Evolutionary conservation across 1,140 invertebrate species (phyloP).

Genomic region (Scaptomyza hsui): DNA sequence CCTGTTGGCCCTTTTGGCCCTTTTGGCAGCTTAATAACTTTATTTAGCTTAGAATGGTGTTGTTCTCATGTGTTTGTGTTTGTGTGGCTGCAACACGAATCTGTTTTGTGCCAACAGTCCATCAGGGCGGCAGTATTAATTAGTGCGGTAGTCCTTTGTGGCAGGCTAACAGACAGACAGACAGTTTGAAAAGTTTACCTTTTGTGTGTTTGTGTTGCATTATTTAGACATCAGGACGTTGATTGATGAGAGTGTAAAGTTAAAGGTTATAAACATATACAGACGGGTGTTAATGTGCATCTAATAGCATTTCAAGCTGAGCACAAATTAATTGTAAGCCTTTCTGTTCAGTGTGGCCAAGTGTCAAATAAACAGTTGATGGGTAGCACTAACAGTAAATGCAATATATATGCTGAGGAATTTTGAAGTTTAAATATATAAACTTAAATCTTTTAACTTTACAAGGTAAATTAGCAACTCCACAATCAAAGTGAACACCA

Average conservation of each 20-base stretch:
- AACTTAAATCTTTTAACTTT: slow-evolving; percentile 23
- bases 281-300: slow-evolving; percentile 56
- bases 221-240: slow-evolving; percentile 79
- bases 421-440: no score
- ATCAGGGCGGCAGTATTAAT: slow-evolving; percentile 68
- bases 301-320: slow-evolving; percentile 55
- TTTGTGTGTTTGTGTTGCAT: slow-evolving; percentile 51
- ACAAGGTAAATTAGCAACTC: slow-evolving; percentile 64
- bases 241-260: slow-evolving; percentile 59
- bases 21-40: slow-evolving; percentile 68
- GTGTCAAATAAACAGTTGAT: background rate
- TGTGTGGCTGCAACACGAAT: slow-evolving; percentile 60
- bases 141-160: slow-evolving; percentile 80
- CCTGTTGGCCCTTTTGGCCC: slow-evolving; percentile 41
- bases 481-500: slow-evolving; percentile 52
- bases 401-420: no score
- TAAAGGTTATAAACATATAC: slow-evolving; percentile 19
- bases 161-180: slow-evolving; percentile 22
- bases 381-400: no score
- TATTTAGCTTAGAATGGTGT: slow-evolving; percentile 72
- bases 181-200: slow-evolving; percentile 28
- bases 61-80: slow-evolving; percentile 31
- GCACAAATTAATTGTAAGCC: slow-evolving; percentile 33
- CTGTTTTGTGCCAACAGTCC: slow-evolving; percentile 46
- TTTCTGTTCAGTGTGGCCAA: slow-evolving; percentile 7